Percentiles rank a stretch among this genome's conserved stretches.
phyloP scores from a whole-genome alignment of 2,888 invertebrate species.

The Stenchaetothrips biformis region DNA sequence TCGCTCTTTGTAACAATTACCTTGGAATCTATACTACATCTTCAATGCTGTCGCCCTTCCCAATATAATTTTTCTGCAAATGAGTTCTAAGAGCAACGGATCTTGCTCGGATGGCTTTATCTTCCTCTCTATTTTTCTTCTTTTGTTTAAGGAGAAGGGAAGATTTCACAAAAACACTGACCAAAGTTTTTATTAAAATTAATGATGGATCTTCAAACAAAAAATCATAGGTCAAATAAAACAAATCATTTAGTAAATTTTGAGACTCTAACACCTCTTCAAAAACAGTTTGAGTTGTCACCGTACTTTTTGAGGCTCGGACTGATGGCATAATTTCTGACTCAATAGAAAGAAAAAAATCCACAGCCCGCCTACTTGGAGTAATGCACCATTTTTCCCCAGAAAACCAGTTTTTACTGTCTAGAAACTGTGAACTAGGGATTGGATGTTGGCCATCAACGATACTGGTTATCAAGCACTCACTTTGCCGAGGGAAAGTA shows the following conservation, averaged over 20 bases:
- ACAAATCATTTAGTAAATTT: background rate
- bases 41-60: too few species aligned
- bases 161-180: too few species aligned
- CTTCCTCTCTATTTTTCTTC: too few species aligned
- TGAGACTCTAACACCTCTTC: background rate
- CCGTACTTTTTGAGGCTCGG: background rate
- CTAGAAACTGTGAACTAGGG: background rate
- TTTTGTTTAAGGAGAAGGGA: too few species aligned
- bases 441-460: conserved; percentile 3
- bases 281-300: background rate
- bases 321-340: background rate
- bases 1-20: too few species aligned
- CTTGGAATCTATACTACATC: too few species aligned
- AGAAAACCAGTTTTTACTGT: background rate
- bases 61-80: too few species aligned
- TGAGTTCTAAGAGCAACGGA: too few species aligned
- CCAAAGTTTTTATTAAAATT: background rate
- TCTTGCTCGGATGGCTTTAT: too few species aligned
- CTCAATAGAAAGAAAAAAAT: background rate
- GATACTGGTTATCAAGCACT: background rate
- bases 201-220: background rate
- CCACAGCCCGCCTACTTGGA: background rate
- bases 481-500: background rate
- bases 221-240: background rate
- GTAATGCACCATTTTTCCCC: background rate